These are phyloP conservation scores for Rhopalosiphum padi DNA, from an alignment of 1,140 invertebrate species.

Conservation along the genomic window DNA sequence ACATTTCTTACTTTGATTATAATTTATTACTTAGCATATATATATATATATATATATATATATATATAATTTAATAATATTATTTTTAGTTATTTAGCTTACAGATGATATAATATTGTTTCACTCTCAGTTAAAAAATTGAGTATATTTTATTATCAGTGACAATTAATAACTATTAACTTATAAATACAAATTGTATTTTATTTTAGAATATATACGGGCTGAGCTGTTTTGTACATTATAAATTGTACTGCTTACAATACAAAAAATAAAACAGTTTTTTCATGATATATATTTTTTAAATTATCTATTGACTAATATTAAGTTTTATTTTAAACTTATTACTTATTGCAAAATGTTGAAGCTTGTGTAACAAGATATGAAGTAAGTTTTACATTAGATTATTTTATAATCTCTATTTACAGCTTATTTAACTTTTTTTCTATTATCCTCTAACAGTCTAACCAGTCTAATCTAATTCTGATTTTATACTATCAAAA, in stretches of 20 bases:
- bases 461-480: not conserved
- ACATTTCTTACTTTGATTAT: not conserved
- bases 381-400: too few relatives aligned
- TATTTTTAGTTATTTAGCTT: not conserved
- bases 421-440: too few relatives aligned
- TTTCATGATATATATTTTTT: not conserved
- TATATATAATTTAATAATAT: not conserved
- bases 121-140: too few relatives aligned
- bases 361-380: too few relatives aligned
- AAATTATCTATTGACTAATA: too few relatives aligned
- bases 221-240: not conserved
- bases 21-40: not conserved
- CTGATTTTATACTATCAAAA: not conserved
- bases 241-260: not conserved
- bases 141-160: too few relatives aligned
- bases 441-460: not conserved
- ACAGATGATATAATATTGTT: not conserved
- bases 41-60: not conserved
- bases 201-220: too few relatives aligned
- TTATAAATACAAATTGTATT: too few relatives aligned
- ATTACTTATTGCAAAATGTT: too few relatives aligned
- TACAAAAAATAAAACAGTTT: not conserved
- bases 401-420: not conserved
- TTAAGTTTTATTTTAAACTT: too few relatives aligned
- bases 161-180: not conserved